These are phyloP conservation scores for Gymnothorax javanicus DNA, from an alignment of 2,797 vertebrate genomes.

Conservation along the genomic window DNA sequence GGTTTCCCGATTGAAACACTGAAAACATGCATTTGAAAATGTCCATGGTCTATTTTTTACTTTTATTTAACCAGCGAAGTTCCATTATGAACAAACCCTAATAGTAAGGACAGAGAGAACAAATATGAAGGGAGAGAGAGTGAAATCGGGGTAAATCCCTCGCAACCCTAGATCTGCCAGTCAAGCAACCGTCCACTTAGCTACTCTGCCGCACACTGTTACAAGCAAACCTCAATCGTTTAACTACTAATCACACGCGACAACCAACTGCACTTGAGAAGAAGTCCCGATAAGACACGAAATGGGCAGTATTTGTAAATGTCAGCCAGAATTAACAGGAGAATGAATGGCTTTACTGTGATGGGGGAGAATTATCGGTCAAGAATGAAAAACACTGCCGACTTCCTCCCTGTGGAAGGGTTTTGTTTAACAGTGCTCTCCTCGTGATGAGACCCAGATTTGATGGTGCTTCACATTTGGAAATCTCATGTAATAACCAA, in stretches of 20 bases:
- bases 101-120: too few relatives aligned
- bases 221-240: too few relatives aligned
- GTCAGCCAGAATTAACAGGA: slow-evolving; percentile 76
- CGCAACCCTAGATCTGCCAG: slow-evolving; percentile 61
- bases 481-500: slow-evolving; percentile 49
- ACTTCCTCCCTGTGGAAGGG: slow-evolving; percentile 47
- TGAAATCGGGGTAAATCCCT: slow-evolving; percentile 43
- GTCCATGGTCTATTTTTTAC: too few relatives aligned
- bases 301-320: slow-evolving; percentile 77
- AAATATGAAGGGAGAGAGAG: too few relatives aligned
- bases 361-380: slow-evolving; percentile 51
- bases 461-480: slow-evolving; percentile 51
- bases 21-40: too few relatives aligned
- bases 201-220: too few relatives aligned
- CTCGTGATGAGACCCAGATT: slow-evolving; percentile 48
- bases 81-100: too few relatives aligned
- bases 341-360: slow-evolving; percentile 71
- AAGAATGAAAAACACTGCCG: slow-evolving; percentile 28
- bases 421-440: slow-evolving; percentile 44
- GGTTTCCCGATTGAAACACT: too few relatives aligned
- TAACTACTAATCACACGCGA: slow-evolving; percentile 72
- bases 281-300: slow-evolving; percentile 70
- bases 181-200: too few relatives aligned
- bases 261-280: slow-evolving; percentile 75
- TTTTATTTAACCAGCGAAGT: too few relatives aligned